These are phyloP conservation scores for Holcopasites calliopsidis DNA, from an alignment of 1,140 invertebrate genomes.

Conservation along the genomic window DNA sequence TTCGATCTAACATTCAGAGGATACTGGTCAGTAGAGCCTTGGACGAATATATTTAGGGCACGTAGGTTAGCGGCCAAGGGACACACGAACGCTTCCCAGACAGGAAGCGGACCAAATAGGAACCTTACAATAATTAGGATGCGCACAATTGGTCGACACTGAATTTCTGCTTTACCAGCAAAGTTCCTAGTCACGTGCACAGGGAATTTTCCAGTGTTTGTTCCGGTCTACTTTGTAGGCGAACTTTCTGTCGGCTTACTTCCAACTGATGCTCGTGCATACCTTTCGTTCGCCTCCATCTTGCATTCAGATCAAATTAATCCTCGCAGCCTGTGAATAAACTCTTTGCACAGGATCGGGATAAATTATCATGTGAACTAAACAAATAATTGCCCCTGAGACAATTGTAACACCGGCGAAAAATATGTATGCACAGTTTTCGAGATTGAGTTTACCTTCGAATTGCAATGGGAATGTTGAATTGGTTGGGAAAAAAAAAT, in stretches of 20 bases:
- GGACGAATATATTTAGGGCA: neutral
- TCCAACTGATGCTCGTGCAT: neutral
- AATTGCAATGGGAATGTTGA: too few relatives aligned
- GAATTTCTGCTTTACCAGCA: neutral
- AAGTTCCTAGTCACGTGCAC: neutral
- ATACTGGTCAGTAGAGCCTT: neutral
- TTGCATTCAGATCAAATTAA: neutral
- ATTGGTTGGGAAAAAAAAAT: neutral
- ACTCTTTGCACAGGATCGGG: too few relatives aligned
- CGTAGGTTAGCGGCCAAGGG: neutral
- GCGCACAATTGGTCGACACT: neutral
- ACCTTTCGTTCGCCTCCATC: neutral
- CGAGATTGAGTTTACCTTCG: too few relatives aligned
- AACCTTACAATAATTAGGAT: conserved; percentile 4
- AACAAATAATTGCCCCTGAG: too few relatives aligned
- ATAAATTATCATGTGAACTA: too few relatives aligned
- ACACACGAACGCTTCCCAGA: conserved; percentile 5
- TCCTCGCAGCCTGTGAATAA: too few relatives aligned
- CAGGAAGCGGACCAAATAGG: conserved; percentile 17
- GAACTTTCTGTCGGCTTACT: neutral
- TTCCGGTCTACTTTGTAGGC: too few relatives aligned
- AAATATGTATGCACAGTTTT: too few relatives aligned
- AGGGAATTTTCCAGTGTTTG: too few relatives aligned
- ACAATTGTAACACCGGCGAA: too few relatives aligned
- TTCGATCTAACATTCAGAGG: neutral